Conservation (phyloP, 2,888 invertebrate species). For the Eledone cirrhosa region DNA sequence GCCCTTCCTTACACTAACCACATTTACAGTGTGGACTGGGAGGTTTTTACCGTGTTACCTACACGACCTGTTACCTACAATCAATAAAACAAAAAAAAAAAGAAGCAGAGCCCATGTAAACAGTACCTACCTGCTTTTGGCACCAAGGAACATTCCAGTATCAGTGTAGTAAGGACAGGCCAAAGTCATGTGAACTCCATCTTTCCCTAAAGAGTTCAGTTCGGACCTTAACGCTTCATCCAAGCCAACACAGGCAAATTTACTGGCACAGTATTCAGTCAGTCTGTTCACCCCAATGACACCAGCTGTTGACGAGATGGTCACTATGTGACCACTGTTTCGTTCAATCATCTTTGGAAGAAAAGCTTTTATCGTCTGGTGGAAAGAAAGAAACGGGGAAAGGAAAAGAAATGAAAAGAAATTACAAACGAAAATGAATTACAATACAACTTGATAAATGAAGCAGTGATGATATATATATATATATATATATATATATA, state of each 20-base stretch:
- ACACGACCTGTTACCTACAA: no score
- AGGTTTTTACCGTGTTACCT: no score
- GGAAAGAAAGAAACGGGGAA: neutral
- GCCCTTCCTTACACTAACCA: no score
- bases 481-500: neutral
- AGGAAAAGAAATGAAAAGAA: neutral
- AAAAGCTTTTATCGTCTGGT: conserved; percentile 90
- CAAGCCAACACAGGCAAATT: conserved; percentile 92
- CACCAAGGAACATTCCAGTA: conserved; percentile 96
- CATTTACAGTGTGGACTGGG: no score
- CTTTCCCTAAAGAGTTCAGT: conserved; percentile 55
- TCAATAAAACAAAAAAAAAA: no score
- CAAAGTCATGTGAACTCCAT: conserved; percentile 84
- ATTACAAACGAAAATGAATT: neutral
- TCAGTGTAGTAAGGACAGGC: conserved; percentile 96
- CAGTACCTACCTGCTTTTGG: conserved; percentile 74
- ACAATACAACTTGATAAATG: neutral
- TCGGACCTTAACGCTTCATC: conserved; percentile 81
- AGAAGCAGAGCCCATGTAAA: neutral
- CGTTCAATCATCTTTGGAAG: conserved; percentile 87
- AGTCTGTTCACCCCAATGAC: conserved; percentile 77
- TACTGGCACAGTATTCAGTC: conserved; percentile 92
- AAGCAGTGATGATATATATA: no score
- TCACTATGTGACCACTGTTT: conserved; percentile 91
- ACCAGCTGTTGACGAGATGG: conserved; percentile 90